Base-by-base conservation (phyloP, 2,888 invertebrate species). In the Rotaria magnacalcarata region DNA sequence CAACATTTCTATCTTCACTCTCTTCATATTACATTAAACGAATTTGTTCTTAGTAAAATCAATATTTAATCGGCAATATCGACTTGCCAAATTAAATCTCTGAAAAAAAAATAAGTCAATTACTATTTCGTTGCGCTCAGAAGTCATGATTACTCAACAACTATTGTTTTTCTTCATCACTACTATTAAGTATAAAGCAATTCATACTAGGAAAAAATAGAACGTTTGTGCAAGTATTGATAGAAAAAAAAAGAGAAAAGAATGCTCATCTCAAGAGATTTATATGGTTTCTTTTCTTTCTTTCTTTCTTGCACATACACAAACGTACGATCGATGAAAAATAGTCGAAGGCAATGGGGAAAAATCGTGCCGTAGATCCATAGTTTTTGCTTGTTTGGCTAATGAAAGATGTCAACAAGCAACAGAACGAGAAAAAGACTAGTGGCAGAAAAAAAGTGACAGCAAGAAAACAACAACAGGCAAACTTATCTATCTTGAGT, bases 211-310 rank as follows among this genome's bases (percentile, higher is more conserved):
- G 67, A 67, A 67, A 67, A 67, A 67, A 27, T 67, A 67, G 27
- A 27, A 67, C 27, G 16, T 67, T 67, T 67, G 27, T 27, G 67
- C 34, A 34, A 67, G 67, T 67, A 67, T 67, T 67, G 67, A 67
- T 34, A 67, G 27, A 67, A 34, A 67, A 34, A 67, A 67, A 27
- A 60, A 27, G 60, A 67, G 34, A 8, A 67, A 67, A 67, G 67
- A 67, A 34, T 67, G 67, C 67, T 67, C 67, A 67, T 67, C 67
- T 67, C 67, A 27, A 67, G 67, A 67, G 67, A 67, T 67, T 34
- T 67, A 67, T 67, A 67, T 67, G 27, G 34, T 24, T 34, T 34
- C 67, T 34, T 67, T 67, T 67, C 67, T 67, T 67, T 60, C 60
- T 27, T 60, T 27, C 27, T 60, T 60, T 27, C 27, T 27, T 60